phyloP scores from a whole-genome alignment of 2,888 invertebrate genomes.

The Zaprionus lineosus region DNA sequence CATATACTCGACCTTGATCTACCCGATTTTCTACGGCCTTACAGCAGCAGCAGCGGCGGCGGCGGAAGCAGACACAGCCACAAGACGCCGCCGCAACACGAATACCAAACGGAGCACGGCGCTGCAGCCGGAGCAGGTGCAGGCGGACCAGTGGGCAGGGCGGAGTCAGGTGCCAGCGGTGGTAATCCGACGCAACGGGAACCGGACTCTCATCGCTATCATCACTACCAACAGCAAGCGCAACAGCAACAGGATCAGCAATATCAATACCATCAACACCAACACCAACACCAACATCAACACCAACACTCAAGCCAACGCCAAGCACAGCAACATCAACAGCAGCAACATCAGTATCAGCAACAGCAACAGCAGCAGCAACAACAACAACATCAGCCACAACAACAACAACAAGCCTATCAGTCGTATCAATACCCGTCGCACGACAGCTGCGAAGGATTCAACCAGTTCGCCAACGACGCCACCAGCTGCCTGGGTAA shows the following conservation, averaged over 20 bases:
- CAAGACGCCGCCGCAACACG: constrained; percentile 73
- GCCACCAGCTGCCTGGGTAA: constrained; percentile 78
- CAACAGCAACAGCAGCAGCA: constrained; percentile 49
- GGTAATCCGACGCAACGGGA: constrained; percentile 44
- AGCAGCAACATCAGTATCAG: constrained; percentile 45
- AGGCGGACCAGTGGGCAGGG: constrained; percentile 13
- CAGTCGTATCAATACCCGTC: constrained; percentile 65
- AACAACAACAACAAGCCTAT: constrained; percentile 59
- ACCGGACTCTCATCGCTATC: constrained; percentile 58
- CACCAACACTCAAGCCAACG: too few species aligned
- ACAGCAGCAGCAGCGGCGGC: constrained; percentile 69
- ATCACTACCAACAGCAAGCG: constrained; percentile 50
- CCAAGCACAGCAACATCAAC: constrained; percentile 47
- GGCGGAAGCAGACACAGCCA: constrained; percentile 69
- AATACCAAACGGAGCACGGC: constrained; percentile 74
- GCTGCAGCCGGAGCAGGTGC: constrained; percentile 57
- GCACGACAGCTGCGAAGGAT: constrained; percentile 80
- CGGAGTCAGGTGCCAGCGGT: constrained; percentile 17
- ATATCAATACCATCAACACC: constrained; percentile 52
- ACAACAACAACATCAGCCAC: constrained; percentile 53
- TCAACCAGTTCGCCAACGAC: constrained; percentile 78
- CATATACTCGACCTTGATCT: constrained; percentile 67
- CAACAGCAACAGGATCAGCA: constrained; percentile 54
- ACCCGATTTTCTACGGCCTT: constrained; percentile 69
- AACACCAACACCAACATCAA: constrained; percentile 40